phyloP scores from a whole-genome alignment of 2,113 vertebrate genomes.

The Entelurus aequoreus region DNA sequence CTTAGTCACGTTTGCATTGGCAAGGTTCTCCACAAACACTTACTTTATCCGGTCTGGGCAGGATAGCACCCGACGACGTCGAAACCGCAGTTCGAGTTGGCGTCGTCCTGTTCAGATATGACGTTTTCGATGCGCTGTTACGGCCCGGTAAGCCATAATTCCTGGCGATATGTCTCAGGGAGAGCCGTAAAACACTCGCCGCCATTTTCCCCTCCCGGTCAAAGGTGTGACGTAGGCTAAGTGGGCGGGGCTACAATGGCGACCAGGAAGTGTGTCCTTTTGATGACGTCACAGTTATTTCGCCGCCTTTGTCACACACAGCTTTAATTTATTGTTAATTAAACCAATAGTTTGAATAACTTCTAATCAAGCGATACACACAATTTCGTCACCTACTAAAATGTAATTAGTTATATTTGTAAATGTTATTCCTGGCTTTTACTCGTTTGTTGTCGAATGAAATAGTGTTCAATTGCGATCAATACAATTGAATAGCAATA shows the following conservation, averaged over 20 bases:
- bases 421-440: neutral
- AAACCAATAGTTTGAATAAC: neutral
- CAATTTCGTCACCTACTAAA: neutral
- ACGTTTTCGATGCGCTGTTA: constrained; percentile 32
- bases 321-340: neutral
- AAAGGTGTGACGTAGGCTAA: neutral
- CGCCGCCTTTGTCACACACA: neutral
- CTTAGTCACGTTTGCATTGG: neutral
- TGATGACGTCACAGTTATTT: neutral
- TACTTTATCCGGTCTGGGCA: constrained; percentile 87
- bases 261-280: neutral
- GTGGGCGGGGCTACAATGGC: constrained; percentile 14
- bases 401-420: neutral
- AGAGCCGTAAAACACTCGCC: constrained; percentile 39
- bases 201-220: constrained; percentile 50
- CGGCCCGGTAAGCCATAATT: constrained; percentile 26
- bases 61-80: constrained; percentile 78
- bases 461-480: too few species aligned
- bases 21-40: constrained; percentile 42
- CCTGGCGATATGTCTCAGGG: constrained; percentile 36
- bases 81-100: constrained; percentile 69
- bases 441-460: too few species aligned
- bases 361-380: neutral
- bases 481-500: too few species aligned
- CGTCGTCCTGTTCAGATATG: constrained; percentile 30